Conservation (phyloP, 2,113 vertebrate genomes). For the Shinisaurus crocodilurus region DNA sequence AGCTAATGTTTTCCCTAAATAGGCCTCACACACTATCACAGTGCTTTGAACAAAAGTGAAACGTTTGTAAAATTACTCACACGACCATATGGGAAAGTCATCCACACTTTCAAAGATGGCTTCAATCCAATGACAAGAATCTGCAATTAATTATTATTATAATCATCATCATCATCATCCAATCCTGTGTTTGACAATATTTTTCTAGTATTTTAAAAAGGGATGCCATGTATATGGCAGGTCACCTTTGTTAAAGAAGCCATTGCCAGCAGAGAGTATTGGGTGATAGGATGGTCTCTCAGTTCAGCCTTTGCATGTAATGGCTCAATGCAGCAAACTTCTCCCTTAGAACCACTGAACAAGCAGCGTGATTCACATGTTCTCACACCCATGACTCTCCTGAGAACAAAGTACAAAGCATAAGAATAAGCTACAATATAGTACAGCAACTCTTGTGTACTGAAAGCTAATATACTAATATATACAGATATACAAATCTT, state of each 20-base stretch:
- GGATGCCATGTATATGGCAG: neutral
- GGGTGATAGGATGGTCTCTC: constrained; percentile 93
- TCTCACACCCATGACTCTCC: constrained; percentile 97
- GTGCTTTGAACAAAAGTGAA: neutral
- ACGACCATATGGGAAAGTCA: constrained; percentile 96
- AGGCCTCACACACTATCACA: neutral
- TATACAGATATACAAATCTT: too few relatives aligned
- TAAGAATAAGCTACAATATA: neutral
- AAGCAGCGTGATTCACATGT: constrained; percentile 96
- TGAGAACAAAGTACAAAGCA: constrained; percentile 60
- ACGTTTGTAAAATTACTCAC: constrained; percentile 74
- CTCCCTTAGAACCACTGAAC: constrained; percentile 98
- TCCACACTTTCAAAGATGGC: constrained; percentile 96
- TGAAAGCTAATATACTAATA: too few relatives aligned
- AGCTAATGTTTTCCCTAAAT: neutral
- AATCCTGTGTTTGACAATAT: neutral
- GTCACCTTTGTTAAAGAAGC: constrained; percentile 95
- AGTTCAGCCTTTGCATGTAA: constrained; percentile 88
- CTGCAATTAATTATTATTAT: constrained; percentile 71
- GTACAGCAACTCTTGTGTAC: neutral
- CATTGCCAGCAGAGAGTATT: constrained; percentile 95
- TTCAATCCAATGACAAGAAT: constrained; percentile 97
- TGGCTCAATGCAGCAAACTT: constrained; percentile 96
- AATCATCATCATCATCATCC: neutral
- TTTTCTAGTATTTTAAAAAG: constrained; percentile 13